phyloP scores from a whole-genome alignment of 2,113 vertebrate species.

The Meleagris gallopavo region DNA sequence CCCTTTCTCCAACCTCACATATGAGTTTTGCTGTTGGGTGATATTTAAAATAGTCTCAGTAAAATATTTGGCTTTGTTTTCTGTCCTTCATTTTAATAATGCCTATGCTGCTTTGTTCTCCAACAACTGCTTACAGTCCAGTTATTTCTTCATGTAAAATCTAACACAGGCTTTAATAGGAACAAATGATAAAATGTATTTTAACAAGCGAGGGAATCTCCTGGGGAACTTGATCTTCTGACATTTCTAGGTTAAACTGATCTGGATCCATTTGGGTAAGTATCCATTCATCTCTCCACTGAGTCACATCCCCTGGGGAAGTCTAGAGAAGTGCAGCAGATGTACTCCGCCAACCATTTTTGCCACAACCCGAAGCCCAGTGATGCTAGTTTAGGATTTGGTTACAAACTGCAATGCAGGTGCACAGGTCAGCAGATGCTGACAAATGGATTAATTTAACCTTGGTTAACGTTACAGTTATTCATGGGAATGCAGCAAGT shows the following conservation, averaged over 20 bases:
- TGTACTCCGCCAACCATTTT: not conserved
- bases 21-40: not conserved
- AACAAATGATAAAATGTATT: not conserved
- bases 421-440: conserved; percentile 22
- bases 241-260: not conserved
- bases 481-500: not conserved
- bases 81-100: not conserved
- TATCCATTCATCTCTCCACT: conserved; percentile 18
- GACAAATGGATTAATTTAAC: conserved; percentile 36
- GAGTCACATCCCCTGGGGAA: not conserved
- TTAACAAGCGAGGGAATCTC: not conserved
- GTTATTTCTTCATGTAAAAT: not conserved
- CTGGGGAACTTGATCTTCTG: not conserved
- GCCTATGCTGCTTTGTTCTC: not conserved
- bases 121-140: not conserved
- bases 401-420: not conserved
- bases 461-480: not conserved
- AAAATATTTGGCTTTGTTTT: not conserved
- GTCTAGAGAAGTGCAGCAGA: not conserved
- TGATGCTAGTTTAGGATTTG: conserved; percentile 29
- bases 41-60: not conserved
- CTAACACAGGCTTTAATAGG: not conserved
- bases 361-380: not conserved
- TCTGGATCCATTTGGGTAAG: not conserved
- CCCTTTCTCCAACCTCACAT: not conserved